Evolutionary conservation across 2,797 vertebrate species (phyloP).

Genomic region (Enteromius mattozi): DNA sequence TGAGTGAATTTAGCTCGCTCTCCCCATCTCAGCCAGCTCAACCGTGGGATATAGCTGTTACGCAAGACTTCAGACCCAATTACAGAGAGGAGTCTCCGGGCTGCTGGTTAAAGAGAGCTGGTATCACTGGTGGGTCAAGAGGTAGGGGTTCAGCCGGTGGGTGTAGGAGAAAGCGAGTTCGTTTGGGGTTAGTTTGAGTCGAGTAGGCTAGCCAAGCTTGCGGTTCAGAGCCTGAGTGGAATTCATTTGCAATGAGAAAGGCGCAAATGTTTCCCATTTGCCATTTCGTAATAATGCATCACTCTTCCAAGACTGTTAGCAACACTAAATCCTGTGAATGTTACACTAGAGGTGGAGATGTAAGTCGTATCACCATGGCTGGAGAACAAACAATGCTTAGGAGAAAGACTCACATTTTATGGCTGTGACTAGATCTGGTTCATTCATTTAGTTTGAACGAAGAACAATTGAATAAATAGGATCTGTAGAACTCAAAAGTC

Average conservation of each 20-base stretch:
- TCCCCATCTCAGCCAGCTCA: not conserved
- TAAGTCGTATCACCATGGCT: not conserved
- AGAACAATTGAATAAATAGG: constrained; percentile 23
- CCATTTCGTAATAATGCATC: constrained; percentile 59
- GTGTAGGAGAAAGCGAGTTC: not conserved
- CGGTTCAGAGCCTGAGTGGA: constrained; percentile 46
- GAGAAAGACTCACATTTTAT: constrained; percentile 23
- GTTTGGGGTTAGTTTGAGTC: constrained; percentile 5
- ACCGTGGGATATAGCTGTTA: constrained; percentile 17
- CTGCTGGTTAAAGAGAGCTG: not conserved
- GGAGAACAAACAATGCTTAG: not conserved
- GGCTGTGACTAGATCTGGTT: constrained; percentile 5
- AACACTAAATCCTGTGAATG: not conserved
- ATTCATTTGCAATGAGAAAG: constrained; percentile 53
- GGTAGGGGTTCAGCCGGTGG: not conserved
- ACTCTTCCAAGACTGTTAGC: not conserved
- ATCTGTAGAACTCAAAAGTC: constrained; percentile 10
- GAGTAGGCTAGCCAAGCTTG: constrained; percentile 41
- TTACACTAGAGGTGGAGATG: no score
- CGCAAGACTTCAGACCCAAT: constrained; percentile 41
- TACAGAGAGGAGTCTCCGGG: constrained; percentile 8
- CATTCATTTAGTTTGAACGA: constrained; percentile 2
- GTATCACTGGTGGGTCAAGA: constrained; percentile 19
- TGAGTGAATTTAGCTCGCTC: constrained; percentile 13
- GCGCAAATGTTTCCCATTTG: no score